Base-by-base conservation (phyloP, 2,797 vertebrate genomes). In the Pelodytes ibericus region DNA sequence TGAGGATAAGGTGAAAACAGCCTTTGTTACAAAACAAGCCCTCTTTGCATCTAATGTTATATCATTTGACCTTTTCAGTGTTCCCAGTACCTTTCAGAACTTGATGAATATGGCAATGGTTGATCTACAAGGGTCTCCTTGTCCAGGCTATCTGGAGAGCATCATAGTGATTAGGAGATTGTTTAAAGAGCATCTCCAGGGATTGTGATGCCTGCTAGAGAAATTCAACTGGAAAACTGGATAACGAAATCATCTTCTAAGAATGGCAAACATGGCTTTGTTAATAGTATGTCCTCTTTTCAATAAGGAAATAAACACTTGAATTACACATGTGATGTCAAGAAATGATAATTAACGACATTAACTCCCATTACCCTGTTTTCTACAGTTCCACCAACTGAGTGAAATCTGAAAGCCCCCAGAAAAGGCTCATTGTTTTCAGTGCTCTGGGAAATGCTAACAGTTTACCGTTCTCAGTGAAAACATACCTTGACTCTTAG, bases 61-160 rank as follows among this genome's bases (percentile, higher is more conserved):
- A 11, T 39, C 60, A 72, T 64, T 26, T 72, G 31, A 64, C 47
- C 60, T 72, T 63, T 64, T 29, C 20, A 72, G 30, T 27, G 26
- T 15, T 72, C 30, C 9, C 57, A 61, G 18, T 71, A 31, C 39
- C 41, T 31, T 20, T 72, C 30, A 15, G n/a, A 72, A 72, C 51
- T 53, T 33, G 39, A 63, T 63, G 39, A 15, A 49, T 63, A 22
- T 63, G 44, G 59, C 71, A 72, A 10, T 62, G 4, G n/a, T 11
- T 24, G 26, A 59, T 56, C 49, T 39, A n/a, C 31, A 30, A 44
- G 30, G 31, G 56, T n/a, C 56, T 68, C 10, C 20, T n/a, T 63
- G 60, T 63, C 62, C 36, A 27, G 44, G 7, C 11, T 51, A 53
- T 63, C 71, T 72, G 60, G 60, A 39, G 47, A 53, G 7, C 44